Evolutionary conservation across 2,888 invertebrate species (phyloP), one percentile per base, ranked within the genome.

Genomic region (Aproaerema taeniolella): DNA sequence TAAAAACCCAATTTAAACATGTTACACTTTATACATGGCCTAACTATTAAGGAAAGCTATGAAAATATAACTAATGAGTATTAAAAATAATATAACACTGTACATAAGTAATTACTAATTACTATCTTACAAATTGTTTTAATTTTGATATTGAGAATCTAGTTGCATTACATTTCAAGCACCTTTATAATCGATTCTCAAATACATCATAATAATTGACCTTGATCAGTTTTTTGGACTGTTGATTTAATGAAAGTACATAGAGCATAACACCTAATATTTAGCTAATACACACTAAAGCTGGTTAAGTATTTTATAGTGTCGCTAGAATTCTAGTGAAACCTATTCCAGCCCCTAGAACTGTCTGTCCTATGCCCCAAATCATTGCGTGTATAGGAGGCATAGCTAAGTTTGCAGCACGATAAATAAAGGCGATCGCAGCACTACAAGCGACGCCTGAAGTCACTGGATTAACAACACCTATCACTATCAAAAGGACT

Each of bases 321-420:
- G 97, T 97, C 38, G 97, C 97, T 61, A 98, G 88, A 56, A 98
- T 95, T 70, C 97, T 90, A 45, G 96, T 96, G 71, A 96, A 97
- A 42, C 97, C 97, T 61, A 98, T 91, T 55, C 95, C 94, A 50
- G 95, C 95, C 34, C 95, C 93, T 31, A 96, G 85, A 47, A 95
- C 88, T 39, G 98, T 98, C 82, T 97, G 97, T 48, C 97, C 97
- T 38, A 96, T 92, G 41, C 98, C 98, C 95, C 97, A 98, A 53
- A 97, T 89, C 81, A 97, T 90, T 38, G 97, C 97, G 77, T 97
- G 95, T 44, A 96, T 90, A 29, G 96, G 95, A 45, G 93, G 91
- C 96, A 98, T 96, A 59, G 92, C 91, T 68, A 95, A 89, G 72
- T 92, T 93, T 38, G 96, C 95, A 47, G 96, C 95, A 59, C 95